Evolutionary conservation across 2,797 vertebrate species (phyloP).

Genomic region (Siniperca obscura): DNA sequence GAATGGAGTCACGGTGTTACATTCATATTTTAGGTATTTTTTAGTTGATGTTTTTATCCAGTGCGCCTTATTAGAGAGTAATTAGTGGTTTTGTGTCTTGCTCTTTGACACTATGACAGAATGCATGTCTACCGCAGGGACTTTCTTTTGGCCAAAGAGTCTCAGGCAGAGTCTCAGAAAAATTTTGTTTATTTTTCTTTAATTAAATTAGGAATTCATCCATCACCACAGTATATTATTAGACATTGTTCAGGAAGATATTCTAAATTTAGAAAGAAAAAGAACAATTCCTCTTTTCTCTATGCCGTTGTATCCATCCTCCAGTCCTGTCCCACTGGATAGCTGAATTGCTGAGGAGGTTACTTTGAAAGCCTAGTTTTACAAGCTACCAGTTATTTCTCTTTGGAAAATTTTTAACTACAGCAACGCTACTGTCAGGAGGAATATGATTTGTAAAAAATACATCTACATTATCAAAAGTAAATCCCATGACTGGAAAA

Average conservation of each 20-base stretch:
- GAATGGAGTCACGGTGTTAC: neutral
- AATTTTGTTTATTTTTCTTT: neutral
- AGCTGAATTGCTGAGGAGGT: slow-evolving; percentile 13
- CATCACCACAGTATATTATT: neutral
- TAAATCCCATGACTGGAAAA: slow-evolving; percentile 36
- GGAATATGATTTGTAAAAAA: slow-evolving; percentile 25
- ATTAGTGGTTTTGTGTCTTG: slow-evolving; percentile 12
- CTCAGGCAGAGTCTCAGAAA: neutral
- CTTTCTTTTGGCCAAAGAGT: neutral
- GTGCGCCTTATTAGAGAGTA: slow-evolving; percentile 5
- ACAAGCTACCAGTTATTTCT: slow-evolving; percentile 23
- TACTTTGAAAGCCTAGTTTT: slow-evolving; percentile 32
- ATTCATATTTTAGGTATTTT: slow-evolving; percentile 25
- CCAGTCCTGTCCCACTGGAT: slow-evolving; percentile 3
- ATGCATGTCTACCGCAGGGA: neutral
- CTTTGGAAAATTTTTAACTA: slow-evolving; percentile 13
- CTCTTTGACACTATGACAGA: slow-evolving; percentile 17
- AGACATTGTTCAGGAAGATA: neutral
- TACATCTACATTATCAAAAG: slow-evolving; percentile 8
- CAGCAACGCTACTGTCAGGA: slow-evolving; percentile 4
- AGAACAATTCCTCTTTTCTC: neutral
- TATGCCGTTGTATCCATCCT: neutral
- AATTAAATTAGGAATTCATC: slow-evolving; percentile 13
- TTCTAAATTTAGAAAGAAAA: neutral
- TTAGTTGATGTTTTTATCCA: slow-evolving; percentile 31